A percentile compares a stretch with the other conserved stretches of the same genome.
phyloP scores from a whole-genome alignment of 2,888 invertebrate species.

The Leptinotarsa peninsularis region DNA sequence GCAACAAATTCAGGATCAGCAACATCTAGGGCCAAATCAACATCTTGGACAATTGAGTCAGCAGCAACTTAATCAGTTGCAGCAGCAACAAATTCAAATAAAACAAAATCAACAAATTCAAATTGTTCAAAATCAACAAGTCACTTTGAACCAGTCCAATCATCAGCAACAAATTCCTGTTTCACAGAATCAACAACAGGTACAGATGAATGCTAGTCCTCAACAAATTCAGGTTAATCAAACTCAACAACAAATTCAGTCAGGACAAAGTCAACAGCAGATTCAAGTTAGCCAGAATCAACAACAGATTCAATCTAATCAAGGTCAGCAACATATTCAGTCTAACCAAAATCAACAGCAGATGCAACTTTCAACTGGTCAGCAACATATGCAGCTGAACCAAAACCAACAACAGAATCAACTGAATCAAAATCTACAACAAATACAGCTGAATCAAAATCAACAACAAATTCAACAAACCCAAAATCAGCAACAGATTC shows the following conservation, averaged over 20 bases:
- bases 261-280: conserved; percentile 44
- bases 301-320: conserved; percentile 53
- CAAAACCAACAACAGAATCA: conserved; percentile 41
- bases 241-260: conserved; percentile 13
- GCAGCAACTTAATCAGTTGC: conserved; percentile 38
- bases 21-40: conserved; percentile 40
- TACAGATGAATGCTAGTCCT: conserved; percentile 37
- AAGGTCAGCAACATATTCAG: conserved; percentile 57
- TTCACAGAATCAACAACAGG: conserved; percentile 47
- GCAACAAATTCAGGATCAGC: conserved; percentile 38
- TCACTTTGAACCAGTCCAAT: conserved; percentile 61
- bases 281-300: conserved; percentile 51
- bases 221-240: conserved; percentile 34
- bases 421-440: conserved; percentile 43
- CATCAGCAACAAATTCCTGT: conserved; percentile 44
- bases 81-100: conserved; percentile 42
- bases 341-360: conserved; percentile 62
- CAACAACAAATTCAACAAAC: conserved; percentile 52
- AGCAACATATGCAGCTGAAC: conserved; percentile 48
- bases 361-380: conserved; percentile 48
- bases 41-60: conserved; percentile 43
- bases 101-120: conserved; percentile 51
- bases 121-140: conserved; percentile 61
- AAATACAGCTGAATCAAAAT: conserved; percentile 48
- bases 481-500: conserved; percentile 57